A percentile compares a stretch with the other conserved stretches of the same genome.
These are phyloP conservation scores for Aphelenchoides avenae DNA, from an alignment of 1,140 invertebrate genomes.

Conservation along the genomic window DNA sequence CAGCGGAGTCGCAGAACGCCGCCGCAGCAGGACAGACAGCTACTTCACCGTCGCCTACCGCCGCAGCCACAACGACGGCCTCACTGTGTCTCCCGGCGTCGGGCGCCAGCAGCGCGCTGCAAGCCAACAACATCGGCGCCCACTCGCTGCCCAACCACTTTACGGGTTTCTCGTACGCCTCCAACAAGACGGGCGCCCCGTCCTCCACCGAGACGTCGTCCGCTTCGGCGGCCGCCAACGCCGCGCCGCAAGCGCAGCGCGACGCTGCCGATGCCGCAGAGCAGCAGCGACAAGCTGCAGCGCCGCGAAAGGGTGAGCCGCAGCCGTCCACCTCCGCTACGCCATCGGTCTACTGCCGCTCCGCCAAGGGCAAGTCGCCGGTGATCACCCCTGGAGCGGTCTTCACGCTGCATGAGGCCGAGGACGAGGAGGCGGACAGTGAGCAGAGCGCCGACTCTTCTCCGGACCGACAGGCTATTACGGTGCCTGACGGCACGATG, in stretches of 20 bases:
- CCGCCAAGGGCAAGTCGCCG: not conserved
- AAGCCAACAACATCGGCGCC: not conserved
- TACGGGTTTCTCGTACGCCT: not conserved
- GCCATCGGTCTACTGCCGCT: not conserved
- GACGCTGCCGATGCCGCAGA: not conserved
- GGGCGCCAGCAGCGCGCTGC: slow-evolving; percentile 2
- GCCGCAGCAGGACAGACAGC: not conserved
- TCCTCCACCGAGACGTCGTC: not conserved
- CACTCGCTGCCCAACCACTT: not conserved
- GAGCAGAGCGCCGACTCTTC: not conserved
- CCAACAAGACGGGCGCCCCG: not conserved
- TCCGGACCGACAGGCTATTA: slow-evolving; percentile 1
- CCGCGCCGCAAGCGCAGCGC: not conserved
- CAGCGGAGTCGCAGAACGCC: not conserved
- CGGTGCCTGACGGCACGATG: slow-evolving; percentile 25
- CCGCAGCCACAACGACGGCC: slow-evolving; percentile 5
- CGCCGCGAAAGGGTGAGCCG: no score
- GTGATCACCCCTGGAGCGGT: not conserved
- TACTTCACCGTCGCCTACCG: not conserved
- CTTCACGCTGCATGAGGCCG: not conserved
- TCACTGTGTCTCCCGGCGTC: not conserved
- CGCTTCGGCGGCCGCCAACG: not conserved
- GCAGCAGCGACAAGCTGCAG: not conserved
- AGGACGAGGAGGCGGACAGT: not conserved
- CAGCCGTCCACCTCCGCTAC: not conserved